Base-by-base conservation (phyloP, 1,140 invertebrate genomes). In the Grapholita molesta region DNA sequence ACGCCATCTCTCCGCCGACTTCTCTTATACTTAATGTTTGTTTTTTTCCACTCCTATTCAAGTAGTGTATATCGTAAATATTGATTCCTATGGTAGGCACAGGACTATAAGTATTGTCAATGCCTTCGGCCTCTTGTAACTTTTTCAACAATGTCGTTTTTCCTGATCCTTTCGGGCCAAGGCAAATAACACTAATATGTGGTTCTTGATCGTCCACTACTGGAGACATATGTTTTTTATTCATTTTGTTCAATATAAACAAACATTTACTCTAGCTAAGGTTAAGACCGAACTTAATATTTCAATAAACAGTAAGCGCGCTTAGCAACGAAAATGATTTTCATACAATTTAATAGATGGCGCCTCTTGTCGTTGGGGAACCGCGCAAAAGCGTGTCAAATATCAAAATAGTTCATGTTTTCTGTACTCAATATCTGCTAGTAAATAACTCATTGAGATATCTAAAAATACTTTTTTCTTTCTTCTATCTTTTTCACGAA, bases 111-210 rank as follows among this genome's bases (percentile, higher is more conserved):
- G 94, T 95, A 66, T 95, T 94, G 74, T 96, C 95, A 8, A 96
- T 94, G 0, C 91, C 90, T 25, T 94, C 92, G 0, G 93, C 91
- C 52, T 94, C 93, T 85, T 96, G 94, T 4, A 97, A 84, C 55
- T 94, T 94, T 88, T 95, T 95, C 48, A 97, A 82, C 18, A 97
- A 82, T n/a, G 96, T 93, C 0, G 96, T 97, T 93, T 97, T 97
- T 0, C 96, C 96, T 0, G 95, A 95, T 64, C 95, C 94, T 57
- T 94, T 93, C 3, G 96, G 96, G 0, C 96, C 96, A 55, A 97
- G 82, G 75, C 96, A 97, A 4, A 97, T 86, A 71, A 94, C 93
- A 79, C 86, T 86, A 48, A 93, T 93, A 78, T 79, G 84, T 12
- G 83, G 87, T 18, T 91, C 86, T 25, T 74, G 72, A n/a, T 90